Evolutionary conservation across 2,797 vertebrate genomes (phyloP).

Genomic region (Sebastes iracundus): DNA sequence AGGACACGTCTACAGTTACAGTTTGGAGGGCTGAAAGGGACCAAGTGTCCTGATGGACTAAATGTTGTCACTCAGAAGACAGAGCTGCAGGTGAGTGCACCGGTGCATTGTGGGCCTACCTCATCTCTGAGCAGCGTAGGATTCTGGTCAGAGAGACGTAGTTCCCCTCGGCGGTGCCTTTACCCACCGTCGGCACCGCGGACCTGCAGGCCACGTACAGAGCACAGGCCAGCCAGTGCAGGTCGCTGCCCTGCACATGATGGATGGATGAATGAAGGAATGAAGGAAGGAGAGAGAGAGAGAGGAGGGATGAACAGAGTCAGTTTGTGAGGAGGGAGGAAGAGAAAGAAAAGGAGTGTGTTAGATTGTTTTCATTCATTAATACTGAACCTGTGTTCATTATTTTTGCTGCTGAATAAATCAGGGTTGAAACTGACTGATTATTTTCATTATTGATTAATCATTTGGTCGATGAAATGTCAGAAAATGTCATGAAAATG

Average conservation of each 20-base stretch:
- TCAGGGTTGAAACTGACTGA: too few relatives aligned
- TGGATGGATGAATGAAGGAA: background rate
- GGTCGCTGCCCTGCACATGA: constrained; percentile 85
- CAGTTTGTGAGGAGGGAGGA: background rate
- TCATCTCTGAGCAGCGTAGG: constrained; percentile 91
- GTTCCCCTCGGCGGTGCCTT: constrained; percentile 92
- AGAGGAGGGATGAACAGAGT: background rate
- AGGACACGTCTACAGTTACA: background rate
- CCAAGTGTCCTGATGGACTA: too few relatives aligned
- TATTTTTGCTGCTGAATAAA: too few relatives aligned
- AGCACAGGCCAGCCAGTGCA: constrained; percentile 94
- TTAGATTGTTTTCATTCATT: too few relatives aligned
- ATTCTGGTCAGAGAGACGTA: constrained; percentile 94
- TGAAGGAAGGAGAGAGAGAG: background rate
- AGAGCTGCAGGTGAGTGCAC: background rate
- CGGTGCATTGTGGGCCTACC: constrained; percentile 74
- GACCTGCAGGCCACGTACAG: constrained; percentile 95
- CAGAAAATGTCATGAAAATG: too few relatives aligned
- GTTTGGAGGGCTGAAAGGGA: too few relatives aligned
- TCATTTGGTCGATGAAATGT: too few relatives aligned
- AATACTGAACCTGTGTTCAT: too few relatives aligned
- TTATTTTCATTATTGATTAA: too few relatives aligned
- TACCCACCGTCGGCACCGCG: constrained; percentile 89
- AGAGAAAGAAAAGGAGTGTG: background rate
- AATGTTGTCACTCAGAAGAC: background rate